These are phyloP conservation scores for Thunnus albacares DNA, from an alignment of 2,797 vertebrate species.

Conservation along the genomic window DNA sequence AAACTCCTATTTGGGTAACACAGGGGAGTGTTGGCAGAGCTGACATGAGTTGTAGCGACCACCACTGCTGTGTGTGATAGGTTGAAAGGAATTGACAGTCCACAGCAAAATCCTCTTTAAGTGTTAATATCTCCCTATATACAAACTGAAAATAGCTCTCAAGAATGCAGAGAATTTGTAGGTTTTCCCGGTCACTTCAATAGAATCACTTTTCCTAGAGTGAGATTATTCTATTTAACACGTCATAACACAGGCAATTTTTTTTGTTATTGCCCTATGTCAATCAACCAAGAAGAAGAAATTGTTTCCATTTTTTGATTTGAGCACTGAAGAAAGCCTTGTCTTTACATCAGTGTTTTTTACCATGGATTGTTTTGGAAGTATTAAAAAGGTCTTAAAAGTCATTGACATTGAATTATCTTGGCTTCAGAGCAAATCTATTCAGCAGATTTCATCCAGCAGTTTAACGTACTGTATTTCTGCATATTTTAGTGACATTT, in stretches of 20 bases:
- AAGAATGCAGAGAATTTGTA: too few species aligned
- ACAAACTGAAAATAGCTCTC: too few species aligned
- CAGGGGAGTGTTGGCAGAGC: neutral
- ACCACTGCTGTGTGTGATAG: neutral
- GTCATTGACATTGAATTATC: neutral
- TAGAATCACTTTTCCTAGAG: too few species aligned
- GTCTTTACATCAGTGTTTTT: neutral
- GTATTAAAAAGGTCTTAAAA: slow-evolving; percentile 1
- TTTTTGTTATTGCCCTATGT: neutral
- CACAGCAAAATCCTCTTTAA: too few species aligned
- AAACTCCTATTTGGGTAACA: too few species aligned
- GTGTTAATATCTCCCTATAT: too few species aligned
- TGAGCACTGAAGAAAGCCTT: neutral
- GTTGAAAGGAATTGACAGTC: neutral
- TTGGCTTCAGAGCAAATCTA: neutral
- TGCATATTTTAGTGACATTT: slow-evolving; percentile 24
- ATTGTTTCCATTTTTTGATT: neutral
- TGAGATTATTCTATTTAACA: neutral
- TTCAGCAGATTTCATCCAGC: slow-evolving; percentile 1
- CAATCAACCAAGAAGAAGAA: neutral
- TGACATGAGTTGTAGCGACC: neutral
- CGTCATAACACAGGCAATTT: neutral
- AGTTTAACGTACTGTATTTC: neutral
- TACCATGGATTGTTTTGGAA: neutral
- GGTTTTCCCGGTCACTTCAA: too few species aligned